Evolutionary conservation across 2,113 vertebrate species (phyloP).

Genomic region (Callorhinus ursinus): DNA sequence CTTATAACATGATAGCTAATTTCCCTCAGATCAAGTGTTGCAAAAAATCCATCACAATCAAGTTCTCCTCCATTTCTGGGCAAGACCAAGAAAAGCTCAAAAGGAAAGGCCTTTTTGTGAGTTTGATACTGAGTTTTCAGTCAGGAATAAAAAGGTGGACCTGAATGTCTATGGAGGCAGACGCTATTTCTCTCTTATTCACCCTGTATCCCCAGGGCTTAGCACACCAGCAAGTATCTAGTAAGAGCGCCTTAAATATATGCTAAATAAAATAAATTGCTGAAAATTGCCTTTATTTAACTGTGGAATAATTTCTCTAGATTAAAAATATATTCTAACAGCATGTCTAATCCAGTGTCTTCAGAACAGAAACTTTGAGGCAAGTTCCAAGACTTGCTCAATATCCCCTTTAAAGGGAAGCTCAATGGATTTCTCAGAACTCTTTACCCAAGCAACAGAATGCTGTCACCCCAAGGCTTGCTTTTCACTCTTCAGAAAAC

Average conservation of each 20-base stretch:
- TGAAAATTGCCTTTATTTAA: conserved; percentile 5
- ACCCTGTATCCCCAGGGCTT: neutral
- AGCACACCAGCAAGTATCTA: neutral
- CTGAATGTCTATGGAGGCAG: neutral
- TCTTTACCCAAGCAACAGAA: neutral
- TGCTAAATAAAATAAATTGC: conserved; percentile 1
- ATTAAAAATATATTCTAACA: neutral
- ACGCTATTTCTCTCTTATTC: neutral
- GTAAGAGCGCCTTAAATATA: neutral
- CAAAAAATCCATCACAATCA: neutral
- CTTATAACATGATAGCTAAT: neutral
- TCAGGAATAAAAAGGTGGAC: neutral
- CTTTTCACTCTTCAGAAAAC: conserved; percentile 36
- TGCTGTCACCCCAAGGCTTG: neutral
- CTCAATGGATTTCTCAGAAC: neutral
- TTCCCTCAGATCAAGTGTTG: neutral
- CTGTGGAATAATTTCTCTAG: neutral
- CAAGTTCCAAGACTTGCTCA: neutral
- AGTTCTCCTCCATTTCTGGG: neutral
- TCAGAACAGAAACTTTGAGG: conserved; percentile 16
- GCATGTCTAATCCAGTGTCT: neutral
- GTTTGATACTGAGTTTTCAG: neutral
- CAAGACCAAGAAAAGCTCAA: neutral
- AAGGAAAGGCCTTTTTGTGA: neutral
- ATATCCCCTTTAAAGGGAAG: neutral